These are phyloP conservation scores for Pteropus rufus DNA, from an alignment of 2,797 vertebrate species.

Conservation along the genomic window DNA sequence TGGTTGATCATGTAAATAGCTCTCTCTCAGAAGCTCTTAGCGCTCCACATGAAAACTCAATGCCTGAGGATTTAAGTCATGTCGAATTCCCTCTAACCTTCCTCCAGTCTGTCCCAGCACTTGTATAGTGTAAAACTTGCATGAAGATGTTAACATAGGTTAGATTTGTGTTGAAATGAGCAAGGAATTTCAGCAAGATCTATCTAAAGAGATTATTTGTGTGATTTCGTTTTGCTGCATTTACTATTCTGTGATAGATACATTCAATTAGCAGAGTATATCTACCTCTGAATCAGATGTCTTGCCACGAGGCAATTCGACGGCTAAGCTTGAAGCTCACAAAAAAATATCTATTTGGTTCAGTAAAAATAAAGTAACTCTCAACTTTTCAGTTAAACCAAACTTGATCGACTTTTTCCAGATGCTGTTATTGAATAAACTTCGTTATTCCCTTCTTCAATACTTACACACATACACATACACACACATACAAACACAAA, in stretches of 20 bases:
- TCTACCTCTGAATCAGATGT: constrained; percentile 10
- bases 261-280: constrained; percentile 59
- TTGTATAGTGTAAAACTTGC: constrained; percentile 64
- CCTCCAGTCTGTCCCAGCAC: constrained; percentile 50
- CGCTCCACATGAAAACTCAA: not conserved
- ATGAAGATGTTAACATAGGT: constrained; percentile 77
- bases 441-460: not conserved
- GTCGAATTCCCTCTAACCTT: constrained; percentile 66
- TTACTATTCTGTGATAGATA: constrained; percentile 27
- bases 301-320: constrained; percentile 39
- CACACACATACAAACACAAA: not conserved
- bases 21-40: not conserved
- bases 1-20: constrained; percentile 35
- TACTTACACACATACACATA: not conserved
- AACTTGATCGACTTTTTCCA: constrained; percentile 1
- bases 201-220: constrained; percentile 36
- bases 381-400: constrained; percentile 43
- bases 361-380: constrained; percentile 21
- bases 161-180: constrained; percentile 62
- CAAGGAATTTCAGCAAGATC: constrained; percentile 33
- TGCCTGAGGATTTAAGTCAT: constrained; percentile 22
- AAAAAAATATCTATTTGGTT: constrained; percentile 38
- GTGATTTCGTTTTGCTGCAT: constrained; percentile 50
- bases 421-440: not conserved
- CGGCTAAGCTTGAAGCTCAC: constrained; percentile 38